A percentile compares a stretch with the other conserved stretches of the same genome.
phyloP scores from a whole-genome alignment of 2,113 vertebrate species.

The Zeus faber region DNA sequence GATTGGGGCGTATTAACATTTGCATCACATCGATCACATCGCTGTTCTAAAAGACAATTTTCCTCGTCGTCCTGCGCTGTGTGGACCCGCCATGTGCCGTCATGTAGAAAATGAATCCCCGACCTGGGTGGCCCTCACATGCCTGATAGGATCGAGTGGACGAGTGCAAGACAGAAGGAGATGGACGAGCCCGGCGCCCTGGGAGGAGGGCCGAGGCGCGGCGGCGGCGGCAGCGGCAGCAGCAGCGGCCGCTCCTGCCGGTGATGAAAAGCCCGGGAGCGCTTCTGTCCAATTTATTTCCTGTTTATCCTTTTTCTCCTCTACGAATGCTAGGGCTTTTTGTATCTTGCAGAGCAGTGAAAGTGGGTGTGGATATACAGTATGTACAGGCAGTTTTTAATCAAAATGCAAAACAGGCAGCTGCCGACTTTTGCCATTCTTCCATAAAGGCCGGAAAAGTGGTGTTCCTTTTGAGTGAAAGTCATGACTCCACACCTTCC shows the following conservation, averaged over 20 bases:
- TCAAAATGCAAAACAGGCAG: neutral
- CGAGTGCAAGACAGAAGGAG: neutral
- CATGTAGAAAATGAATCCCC: neutral
- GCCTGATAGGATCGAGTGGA: slow-evolving; percentile 15
- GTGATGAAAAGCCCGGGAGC: neutral
- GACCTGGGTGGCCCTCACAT: slow-evolving; percentile 9
- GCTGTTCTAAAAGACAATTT: neutral
- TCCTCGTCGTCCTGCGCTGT: neutral
- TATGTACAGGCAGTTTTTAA: neutral
- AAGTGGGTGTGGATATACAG: neutral
- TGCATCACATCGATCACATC: neutral
- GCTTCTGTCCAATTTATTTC: slow-evolving; percentile 25
- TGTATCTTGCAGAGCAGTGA: neutral
- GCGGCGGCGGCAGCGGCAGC: too few species aligned
- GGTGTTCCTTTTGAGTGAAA: neutral
- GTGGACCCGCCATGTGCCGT: slow-evolving; percentile 4
- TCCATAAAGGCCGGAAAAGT: neutral
- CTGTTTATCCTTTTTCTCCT: neutral
- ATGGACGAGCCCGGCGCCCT: slow-evolving; percentile 7
- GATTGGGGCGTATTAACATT: too few species aligned
- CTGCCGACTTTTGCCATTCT: neutral
- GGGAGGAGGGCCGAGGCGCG: neutral
- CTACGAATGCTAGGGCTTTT: neutral
- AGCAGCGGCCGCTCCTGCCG: neutral
- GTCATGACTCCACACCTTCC: neutral